phyloP scores from a whole-genome alignment of 2,888 invertebrate species.

The Eupithecia centaureata region DNA sequence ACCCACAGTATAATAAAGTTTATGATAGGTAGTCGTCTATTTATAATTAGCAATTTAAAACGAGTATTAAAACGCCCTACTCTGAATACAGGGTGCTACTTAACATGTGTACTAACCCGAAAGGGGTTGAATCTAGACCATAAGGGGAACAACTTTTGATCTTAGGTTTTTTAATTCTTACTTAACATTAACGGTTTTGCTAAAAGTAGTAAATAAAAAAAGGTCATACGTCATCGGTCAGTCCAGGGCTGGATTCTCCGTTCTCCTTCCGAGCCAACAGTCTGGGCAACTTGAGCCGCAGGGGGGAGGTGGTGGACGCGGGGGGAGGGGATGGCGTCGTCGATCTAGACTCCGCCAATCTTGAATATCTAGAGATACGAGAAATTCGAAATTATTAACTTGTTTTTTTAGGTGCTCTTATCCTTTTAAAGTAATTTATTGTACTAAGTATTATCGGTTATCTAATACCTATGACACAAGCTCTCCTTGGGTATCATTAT shows the following conservation, averaged over 20 bases:
- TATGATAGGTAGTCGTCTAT: not conserved
- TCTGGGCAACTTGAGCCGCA: constrained; percentile 68
- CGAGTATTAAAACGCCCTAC: not conserved
- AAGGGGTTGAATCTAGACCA: too few relatives aligned
- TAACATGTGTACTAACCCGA: too few relatives aligned
- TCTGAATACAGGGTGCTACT: too few relatives aligned
- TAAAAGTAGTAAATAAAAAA: too few relatives aligned
- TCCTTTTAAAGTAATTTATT: too few relatives aligned
- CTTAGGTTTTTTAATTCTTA: too few relatives aligned
- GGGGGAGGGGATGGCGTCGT: constrained; percentile 90
- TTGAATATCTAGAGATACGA: constrained; percentile 81
- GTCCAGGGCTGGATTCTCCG: not conserved
- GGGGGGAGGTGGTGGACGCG: constrained; percentile 67
- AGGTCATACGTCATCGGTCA: not conserved
- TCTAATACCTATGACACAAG: too few relatives aligned
- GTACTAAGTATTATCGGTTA: too few relatives aligned
- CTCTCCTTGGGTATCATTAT: too few relatives aligned
- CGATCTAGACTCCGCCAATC: constrained; percentile 90
- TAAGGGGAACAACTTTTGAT: too few relatives aligned
- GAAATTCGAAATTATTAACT: not conserved
- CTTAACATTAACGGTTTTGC: too few relatives aligned
- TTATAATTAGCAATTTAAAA: not conserved
- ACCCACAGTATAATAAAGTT: not conserved
- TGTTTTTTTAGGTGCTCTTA: not conserved
- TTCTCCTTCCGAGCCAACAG: constrained; percentile 49